Conservation (phyloP, 2,113 vertebrate species). For the Hypanus sabinus region DNA sequence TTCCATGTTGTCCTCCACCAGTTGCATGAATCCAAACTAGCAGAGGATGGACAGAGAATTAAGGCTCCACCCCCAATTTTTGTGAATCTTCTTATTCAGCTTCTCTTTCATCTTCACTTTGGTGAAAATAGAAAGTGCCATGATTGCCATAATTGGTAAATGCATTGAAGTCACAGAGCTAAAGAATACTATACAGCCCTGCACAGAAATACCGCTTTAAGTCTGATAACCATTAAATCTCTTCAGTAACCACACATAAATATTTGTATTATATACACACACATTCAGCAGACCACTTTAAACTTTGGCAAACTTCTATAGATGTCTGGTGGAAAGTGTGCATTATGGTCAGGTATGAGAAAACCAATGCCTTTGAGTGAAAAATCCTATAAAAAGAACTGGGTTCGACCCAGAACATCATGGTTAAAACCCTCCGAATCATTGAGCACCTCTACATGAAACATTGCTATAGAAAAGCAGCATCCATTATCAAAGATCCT, state of each 20-base stretch:
- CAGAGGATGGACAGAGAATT: background rate
- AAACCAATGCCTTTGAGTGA: too few relatives aligned
- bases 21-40: background rate
- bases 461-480: too few relatives aligned
- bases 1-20: background rate
- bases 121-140: background rate
- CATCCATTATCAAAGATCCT: too few relatives aligned
- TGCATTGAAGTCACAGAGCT: background rate
- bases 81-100: background rate
- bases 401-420: too few relatives aligned
- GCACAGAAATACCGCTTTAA: background rate
- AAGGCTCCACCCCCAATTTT: background rate
- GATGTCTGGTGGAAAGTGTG: too few relatives aligned
- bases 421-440: too few relatives aligned
- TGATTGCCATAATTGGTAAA: background rate
- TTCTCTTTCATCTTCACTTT: background rate
- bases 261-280: background rate
- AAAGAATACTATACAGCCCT: background rate
- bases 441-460: too few relatives aligned
- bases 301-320: too few relatives aligned
- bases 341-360: too few relatives aligned
- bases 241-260: background rate
- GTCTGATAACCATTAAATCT: background rate
- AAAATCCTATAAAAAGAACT: too few relatives aligned
- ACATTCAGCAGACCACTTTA: too few relatives aligned